A percentile compares a stretch with the other conserved stretches of the same genome.
Conservation (phyloP, 2,888 invertebrate species). For the Diarsia dahlii region DNA sequence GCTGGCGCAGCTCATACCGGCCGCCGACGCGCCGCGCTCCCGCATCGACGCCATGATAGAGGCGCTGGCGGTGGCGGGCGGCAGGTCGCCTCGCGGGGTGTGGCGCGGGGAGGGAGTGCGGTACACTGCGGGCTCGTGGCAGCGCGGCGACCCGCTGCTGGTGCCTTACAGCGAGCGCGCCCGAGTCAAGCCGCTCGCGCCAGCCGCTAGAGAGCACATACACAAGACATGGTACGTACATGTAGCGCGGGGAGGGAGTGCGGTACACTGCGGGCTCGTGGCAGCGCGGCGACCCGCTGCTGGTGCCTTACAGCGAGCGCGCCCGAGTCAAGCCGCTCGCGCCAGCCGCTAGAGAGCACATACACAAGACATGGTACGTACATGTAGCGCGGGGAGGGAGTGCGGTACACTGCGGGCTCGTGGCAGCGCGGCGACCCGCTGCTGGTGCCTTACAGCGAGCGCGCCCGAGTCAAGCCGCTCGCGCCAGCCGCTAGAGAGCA, state of each 20-base stretch:
- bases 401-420: too few relatives aligned
- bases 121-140: conserved; percentile 85
- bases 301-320: too few relatives aligned
- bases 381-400: conserved; percentile 54
- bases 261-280: too few relatives aligned
- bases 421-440: conserved; percentile 32
- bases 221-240: conserved; percentile 28
- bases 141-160: conserved; percentile 80
- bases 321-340: too few relatives aligned
- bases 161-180: conserved; percentile 75
- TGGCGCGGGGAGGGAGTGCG: conserved; percentile 86
- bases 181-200: conserved; percentile 77
- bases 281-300: too few relatives aligned
- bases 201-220: conserved; percentile 63
- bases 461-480: too few relatives aligned
- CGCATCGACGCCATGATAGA: conserved; percentile 74
- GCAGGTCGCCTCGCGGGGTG: conserved; percentile 70
- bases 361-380: too few relatives aligned
- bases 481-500: too few relatives aligned
- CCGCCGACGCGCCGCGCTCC: conserved; percentile 74
- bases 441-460: too few relatives aligned
- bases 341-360: too few relatives aligned
- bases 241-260: too few relatives aligned
- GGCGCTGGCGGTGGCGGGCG: conserved; percentile 90
- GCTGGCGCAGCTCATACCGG: conserved; percentile 80